Base-by-base conservation (phyloP, 2,113 vertebrate species). In the Nibea coibor region DNA sequence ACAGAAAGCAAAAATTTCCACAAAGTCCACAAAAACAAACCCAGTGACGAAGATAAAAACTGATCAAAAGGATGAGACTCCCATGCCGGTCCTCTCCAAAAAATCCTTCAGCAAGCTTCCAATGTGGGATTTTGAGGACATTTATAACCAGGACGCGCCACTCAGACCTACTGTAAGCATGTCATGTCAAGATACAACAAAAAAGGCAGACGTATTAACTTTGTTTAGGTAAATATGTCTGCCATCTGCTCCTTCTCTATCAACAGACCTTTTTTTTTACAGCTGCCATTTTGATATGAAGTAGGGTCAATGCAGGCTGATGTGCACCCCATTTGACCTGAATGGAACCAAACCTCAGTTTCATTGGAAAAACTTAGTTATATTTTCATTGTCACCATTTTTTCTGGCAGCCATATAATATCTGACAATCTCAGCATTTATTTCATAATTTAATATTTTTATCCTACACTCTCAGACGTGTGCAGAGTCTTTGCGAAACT, bases 381-480 rank as follows among this genome's bases (percentile, higher is more conserved):
- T 26, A 26, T 26, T 31, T 31, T 31, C 31, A 31, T 31, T 31
- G 31, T 31, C 31, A 31, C 31, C 31, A 31, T 31, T 31, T 31
- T 26, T 26, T 31, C 28, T 31, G 28, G 28, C 4, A 31, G 28
- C 28, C 28, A 31, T 35, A 35, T 35, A 31, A 35, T 35, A 8
- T 35, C 35, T 35, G 35, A 35, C 35, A 35, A 35, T 7, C 31
- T 4, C 31, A 35, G 31, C 5, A 0, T 35, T 26, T 20, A 15
- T 61, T 31, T 28, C 2, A 39, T 47, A 4, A 47, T 20, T 6
- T 0, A 20, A 22, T 16, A 17, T 22, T n/a, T 57, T 57, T 12
- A 8, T 39, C 35, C 35, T 9, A 8, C 8, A 39, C 65, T 71
- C 35, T 73, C 71, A 98, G 97, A 94, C 76, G 3, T 98, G 97